Evolutionary conservation across 2,888 invertebrate genomes (phyloP).

Genomic region (Germaria angustata): DNA sequence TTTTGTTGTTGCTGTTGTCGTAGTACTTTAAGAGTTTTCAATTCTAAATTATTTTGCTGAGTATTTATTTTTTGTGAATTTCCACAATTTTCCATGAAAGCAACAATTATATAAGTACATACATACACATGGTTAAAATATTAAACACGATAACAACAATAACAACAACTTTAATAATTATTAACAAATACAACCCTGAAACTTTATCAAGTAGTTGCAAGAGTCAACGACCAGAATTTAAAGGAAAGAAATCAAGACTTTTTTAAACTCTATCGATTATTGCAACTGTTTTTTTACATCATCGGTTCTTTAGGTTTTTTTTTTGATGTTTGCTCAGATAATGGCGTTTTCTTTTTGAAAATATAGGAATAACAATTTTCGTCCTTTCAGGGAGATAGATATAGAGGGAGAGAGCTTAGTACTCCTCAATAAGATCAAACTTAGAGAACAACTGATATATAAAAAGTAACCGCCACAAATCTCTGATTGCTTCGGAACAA

Average conservation of each 20-base stretch:
- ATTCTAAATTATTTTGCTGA: constrained; percentile 34
- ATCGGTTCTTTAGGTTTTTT: too few species aligned
- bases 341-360: too few species aligned
- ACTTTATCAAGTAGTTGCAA: constrained; percentile 36
- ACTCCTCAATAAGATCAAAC: too few species aligned
- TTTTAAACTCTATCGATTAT: too few species aligned
- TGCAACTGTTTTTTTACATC: too few species aligned
- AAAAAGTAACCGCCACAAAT: too few species aligned
- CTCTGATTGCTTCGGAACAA: too few species aligned
- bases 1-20: not conserved
- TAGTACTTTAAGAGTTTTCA: constrained; percentile 35
- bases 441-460: too few species aligned
- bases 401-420: too few species aligned
- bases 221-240: constrained; percentile 19
- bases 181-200: constrained; percentile 61
- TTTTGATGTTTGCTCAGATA: too few species aligned
- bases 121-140: not conserved
- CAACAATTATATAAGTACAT: constrained; percentile 40
- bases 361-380: too few species aligned
- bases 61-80: constrained; percentile 50
- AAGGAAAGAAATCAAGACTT: constrained; percentile 4
- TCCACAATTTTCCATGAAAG: constrained; percentile 46
- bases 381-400: too few species aligned
- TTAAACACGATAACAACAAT: not conserved
- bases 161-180: constrained; percentile 25